Percentiles rank a stretch among this genome's conserved stretches.
These are phyloP conservation scores for Poecilia gillii DNA, from an alignment of 2,797 vertebrate species.

Conservation along the genomic window DNA sequence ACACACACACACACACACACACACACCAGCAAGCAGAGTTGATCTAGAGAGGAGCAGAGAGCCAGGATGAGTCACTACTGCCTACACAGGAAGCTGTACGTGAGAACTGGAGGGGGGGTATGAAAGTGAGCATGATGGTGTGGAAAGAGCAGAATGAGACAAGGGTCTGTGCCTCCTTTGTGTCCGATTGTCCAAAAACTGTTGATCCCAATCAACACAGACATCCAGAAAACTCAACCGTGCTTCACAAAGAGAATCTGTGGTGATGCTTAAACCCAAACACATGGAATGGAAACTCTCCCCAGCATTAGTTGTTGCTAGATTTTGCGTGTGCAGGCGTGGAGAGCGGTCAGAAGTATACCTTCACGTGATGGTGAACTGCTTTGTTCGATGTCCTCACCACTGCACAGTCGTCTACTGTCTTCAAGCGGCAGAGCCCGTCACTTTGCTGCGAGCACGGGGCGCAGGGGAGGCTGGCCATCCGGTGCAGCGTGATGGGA, in stretches of 20 bases:
- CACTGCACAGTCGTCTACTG: slow-evolving; percentile 38
- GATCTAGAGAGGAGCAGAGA: slow-evolving; percentile 69
- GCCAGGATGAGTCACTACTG: slow-evolving; percentile 82
- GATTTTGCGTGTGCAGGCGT: neutral
- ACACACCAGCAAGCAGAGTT: slow-evolving; percentile 25
- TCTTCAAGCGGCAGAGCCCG: slow-evolving; percentile 60
- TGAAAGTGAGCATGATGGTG: slow-evolving; percentile 52
- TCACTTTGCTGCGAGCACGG: slow-evolving; percentile 51
- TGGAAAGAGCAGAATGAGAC: slow-evolving; percentile 34
- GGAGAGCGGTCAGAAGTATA: slow-evolving; percentile 27
- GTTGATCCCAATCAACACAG: slow-evolving; percentile 9
- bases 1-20: slow-evolving; percentile 16
- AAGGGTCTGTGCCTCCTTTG: slow-evolving; percentile 16
- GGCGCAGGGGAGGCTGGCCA: slow-evolving; percentile 57
- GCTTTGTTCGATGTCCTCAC: slow-evolving; percentile 61
- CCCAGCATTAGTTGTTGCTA: neutral
- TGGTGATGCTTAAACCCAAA: neutral
- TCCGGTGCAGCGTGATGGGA: slow-evolving; percentile 66
- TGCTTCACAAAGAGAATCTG: neutral
- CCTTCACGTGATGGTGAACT: slow-evolving; percentile 73
- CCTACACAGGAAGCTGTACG: slow-evolving; percentile 77
- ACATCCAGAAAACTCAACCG: slow-evolving; percentile 2
- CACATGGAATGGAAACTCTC: neutral
- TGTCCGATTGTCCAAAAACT: slow-evolving; percentile 20
- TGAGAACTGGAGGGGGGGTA: slow-evolving; percentile 60